phyloP scores from a whole-genome alignment of 2,797 vertebrate genomes.

The Sebastes cheni region DNA sequence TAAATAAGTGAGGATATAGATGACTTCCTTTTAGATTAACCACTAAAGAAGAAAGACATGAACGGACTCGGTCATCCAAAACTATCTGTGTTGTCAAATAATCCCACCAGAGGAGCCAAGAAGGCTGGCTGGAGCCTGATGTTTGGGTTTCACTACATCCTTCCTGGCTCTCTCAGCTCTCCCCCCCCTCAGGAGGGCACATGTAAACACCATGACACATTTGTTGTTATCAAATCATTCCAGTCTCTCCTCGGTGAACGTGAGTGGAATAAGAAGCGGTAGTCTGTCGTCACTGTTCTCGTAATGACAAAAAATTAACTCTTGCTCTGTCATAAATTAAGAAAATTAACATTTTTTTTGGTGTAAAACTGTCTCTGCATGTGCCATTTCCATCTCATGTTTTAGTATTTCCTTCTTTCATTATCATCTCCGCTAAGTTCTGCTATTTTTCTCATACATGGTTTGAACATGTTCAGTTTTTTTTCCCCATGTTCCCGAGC shows the following conservation, averaged over 20 bases:
- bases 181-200: conserved; percentile 56
- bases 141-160: conserved; percentile 55
- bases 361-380: background rate
- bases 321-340: background rate
- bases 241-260: conserved; percentile 35
- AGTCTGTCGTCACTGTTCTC: conserved; percentile 10
- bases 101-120: conserved; percentile 22
- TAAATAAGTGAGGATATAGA: background rate
- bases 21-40: background rate
- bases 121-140: conserved; percentile 22
- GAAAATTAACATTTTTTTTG: background rate
- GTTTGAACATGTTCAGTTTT: background rate
- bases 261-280: conserved; percentile 54
- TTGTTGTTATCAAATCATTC: conserved; percentile 71
- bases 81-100: conserved; percentile 41
- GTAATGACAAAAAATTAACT: conserved; percentile 15
- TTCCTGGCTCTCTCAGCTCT: conserved; percentile 44
- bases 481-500: background rate
- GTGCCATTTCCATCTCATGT: background rate
- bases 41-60: background rate
- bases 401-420: background rate
- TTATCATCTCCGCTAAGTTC: background rate
- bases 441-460: background rate
- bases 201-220: conserved; percentile 74
- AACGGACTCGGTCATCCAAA: conserved; percentile 13